Percentiles rank a stretch among this genome's conserved stretches.
phyloP scores from a whole-genome alignment of 2,797 vertebrate species.

The Cheirogaleus major region DNA sequence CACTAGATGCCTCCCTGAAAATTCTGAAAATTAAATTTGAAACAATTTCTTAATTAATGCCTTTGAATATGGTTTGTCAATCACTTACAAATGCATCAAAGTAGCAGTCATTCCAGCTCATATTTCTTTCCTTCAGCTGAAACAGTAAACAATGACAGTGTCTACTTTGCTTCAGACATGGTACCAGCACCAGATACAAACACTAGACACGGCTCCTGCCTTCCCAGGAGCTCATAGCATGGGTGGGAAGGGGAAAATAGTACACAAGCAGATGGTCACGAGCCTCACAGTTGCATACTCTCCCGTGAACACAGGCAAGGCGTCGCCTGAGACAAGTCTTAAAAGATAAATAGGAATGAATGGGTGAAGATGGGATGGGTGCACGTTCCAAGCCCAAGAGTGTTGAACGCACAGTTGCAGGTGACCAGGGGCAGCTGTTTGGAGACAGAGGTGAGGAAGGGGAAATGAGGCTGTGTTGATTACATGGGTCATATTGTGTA shows the following conservation, averaged over 20 bases:
- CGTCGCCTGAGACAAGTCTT: background rate
- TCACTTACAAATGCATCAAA: background rate
- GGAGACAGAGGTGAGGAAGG: background rate
- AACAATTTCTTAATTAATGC: background rate
- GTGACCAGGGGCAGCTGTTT: background rate
- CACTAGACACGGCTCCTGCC: background rate
- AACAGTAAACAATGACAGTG: background rate
- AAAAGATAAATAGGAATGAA: background rate
- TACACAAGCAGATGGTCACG: background rate
- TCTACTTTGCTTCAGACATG: background rate
- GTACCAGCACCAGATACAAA: background rate
- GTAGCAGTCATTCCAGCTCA: background rate
- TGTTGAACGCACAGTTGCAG: rapidly evolving
- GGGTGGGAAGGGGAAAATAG: background rate
- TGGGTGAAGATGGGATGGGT: background rate
- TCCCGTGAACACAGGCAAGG: background rate
- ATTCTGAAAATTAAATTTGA: background rate
- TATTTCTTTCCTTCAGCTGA: background rate
- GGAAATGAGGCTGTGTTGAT: background rate
- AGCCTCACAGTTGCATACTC: background rate
- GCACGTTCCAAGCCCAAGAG: background rate
- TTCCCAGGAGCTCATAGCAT: background rate
- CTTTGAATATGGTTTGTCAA: background rate
- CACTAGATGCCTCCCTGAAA: background rate
- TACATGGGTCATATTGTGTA: background rate